Percentiles rank a stretch among this genome's conserved stretches.
phyloP scores from a whole-genome alignment of 2,113 vertebrate genomes.

The Megaleporinus macrocephalus region DNA sequence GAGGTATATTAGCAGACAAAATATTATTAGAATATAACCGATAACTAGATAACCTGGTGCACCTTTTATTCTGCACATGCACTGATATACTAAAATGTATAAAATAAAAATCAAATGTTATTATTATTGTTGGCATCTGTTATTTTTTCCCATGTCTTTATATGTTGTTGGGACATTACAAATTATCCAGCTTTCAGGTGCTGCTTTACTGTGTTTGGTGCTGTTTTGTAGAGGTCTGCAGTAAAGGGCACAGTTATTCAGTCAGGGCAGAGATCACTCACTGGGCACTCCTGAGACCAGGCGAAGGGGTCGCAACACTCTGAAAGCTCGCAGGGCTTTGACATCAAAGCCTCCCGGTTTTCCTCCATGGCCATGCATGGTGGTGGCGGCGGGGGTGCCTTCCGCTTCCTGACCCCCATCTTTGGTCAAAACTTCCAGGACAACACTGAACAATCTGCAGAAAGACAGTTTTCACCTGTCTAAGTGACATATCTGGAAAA shows the following conservation, averaged over 20 bases:
- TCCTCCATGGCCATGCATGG: slow-evolving; percentile 81
- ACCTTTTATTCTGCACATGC: too few relatives aligned
- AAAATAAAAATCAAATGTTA: too few relatives aligned
- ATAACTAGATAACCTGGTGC: too few relatives aligned
- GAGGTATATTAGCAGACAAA: too few relatives aligned
- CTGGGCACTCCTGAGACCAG: slow-evolving; percentile 99
- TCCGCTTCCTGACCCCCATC: slow-evolving; percentile 70
- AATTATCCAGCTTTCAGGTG: too few relatives aligned
- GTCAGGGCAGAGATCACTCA: slow-evolving; percentile 75
- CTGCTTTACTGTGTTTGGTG: neutral
- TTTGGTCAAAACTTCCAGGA: slow-evolving; percentile 97
- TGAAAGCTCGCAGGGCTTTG: slow-evolving; percentile 98
- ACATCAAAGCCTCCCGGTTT: slow-evolving; percentile 98
- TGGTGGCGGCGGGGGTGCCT: slow-evolving; percentile 76
- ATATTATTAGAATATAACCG: too few relatives aligned
- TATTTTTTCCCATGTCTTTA: too few relatives aligned
- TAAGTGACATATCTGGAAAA: neutral
- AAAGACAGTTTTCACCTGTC: neutral
- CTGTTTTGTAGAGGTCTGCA: neutral
- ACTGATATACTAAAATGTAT: too few relatives aligned
- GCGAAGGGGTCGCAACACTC: slow-evolving; percentile 96
- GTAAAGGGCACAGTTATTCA: neutral
- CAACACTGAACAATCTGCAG: slow-evolving; percentile 96
- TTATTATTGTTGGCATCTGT: too few relatives aligned
- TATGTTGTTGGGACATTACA: too few relatives aligned